Evolutionary conservation across 2,797 vertebrate genomes (phyloP).

Genomic region (Loris lydekkerianus): DNA sequence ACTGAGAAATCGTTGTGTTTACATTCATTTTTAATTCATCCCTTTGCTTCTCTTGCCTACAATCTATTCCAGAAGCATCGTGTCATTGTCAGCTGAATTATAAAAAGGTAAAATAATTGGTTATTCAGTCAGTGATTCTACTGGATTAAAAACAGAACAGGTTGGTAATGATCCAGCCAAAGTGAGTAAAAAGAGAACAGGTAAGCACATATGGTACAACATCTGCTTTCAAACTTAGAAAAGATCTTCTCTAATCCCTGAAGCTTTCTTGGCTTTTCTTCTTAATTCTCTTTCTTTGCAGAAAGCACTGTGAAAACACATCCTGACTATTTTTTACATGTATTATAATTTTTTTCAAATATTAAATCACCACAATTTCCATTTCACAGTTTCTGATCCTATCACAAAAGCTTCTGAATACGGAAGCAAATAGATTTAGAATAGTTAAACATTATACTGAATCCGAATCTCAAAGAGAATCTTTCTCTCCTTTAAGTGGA

Average conservation of each 20-base stretch:
- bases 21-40: slow-evolving; percentile 25
- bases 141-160: slow-evolving; percentile 87
- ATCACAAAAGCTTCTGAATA: slow-evolving; percentile 81
- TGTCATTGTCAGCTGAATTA: slow-evolving; percentile 75
- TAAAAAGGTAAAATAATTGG: slow-evolving; percentile 80
- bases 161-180: slow-evolving; percentile 87
- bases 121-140: slow-evolving; percentile 83
- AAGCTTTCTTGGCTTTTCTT: slow-evolving; percentile 87
- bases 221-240: slow-evolving; percentile 90
- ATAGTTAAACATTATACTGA: slow-evolving; percentile 81
- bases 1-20: background rate
- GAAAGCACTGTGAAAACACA: slow-evolving; percentile 84
- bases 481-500: slow-evolving; percentile 62
- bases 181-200: slow-evolving; percentile 87
- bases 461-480: slow-evolving; percentile 68
- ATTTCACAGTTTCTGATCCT: slow-evolving; percentile 86
- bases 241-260: slow-evolving; percentile 89
- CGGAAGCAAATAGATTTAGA: slow-evolving; percentile 83
- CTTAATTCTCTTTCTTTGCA: slow-evolving; percentile 87
- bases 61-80: slow-evolving; percentile 66
- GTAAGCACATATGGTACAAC: slow-evolving; percentile 89
- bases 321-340: slow-evolving; percentile 78
- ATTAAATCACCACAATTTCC: slow-evolving; percentile 86
- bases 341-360: slow-evolving; percentile 86
- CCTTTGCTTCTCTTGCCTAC: slow-evolving; percentile 37